phyloP scores from a whole-genome alignment of 2,888 invertebrate genomes.

The Aricia artaxerxes region DNA sequence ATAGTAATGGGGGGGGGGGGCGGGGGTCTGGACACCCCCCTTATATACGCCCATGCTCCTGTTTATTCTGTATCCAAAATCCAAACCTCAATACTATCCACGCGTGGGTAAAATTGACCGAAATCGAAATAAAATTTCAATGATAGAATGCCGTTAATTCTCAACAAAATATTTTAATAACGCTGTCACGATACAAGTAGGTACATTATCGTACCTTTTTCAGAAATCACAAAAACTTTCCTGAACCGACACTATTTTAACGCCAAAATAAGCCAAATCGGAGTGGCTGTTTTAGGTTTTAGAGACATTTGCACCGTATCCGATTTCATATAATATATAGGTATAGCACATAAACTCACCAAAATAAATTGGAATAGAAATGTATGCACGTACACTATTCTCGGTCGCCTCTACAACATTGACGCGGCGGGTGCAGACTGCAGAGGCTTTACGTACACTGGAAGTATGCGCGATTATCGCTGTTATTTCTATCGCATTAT shows the following conservation, averaged over 20 bases:
- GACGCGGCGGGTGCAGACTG: not conserved
- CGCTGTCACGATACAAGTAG: not conserved
- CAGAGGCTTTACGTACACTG: not conserved
- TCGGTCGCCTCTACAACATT: not conserved
- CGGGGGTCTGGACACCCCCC: too few species aligned
- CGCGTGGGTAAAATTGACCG: too few species aligned
- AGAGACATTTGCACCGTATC: not conserved
- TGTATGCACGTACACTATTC: conserved; percentile 1
- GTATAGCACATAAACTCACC: not conserved
- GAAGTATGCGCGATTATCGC: not conserved
- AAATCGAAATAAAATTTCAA: not conserved
- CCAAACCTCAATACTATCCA: not conserved
- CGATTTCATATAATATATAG: not conserved
- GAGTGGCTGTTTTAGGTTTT: not conserved
- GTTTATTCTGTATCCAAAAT: not conserved
- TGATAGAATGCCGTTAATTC: not conserved
- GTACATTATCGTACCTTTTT: too few species aligned
- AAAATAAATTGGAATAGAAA: not conserved
- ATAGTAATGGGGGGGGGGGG: too few species aligned
- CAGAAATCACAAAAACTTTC: not conserved
- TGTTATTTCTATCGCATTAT: not conserved
- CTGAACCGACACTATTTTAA: not conserved
- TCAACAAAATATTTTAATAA: not conserved
- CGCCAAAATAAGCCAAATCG: not conserved
- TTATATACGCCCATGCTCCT: not conserved